These are phyloP conservation scores for Tenthredo scrophulariae DNA, from an alignment of 2,888 invertebrate species.

Conservation along the genomic window DNA sequence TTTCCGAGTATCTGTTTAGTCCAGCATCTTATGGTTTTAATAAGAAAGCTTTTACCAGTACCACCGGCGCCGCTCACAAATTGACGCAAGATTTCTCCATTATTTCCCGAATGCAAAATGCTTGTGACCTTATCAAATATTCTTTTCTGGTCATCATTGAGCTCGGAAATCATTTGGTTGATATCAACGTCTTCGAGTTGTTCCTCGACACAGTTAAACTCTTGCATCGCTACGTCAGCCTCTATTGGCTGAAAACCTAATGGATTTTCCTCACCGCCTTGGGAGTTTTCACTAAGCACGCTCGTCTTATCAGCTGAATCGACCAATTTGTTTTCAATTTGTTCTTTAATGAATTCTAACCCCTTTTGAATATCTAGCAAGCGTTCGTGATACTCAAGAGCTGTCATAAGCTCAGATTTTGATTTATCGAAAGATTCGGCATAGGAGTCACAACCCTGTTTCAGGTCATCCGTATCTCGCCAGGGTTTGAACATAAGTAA, in stretches of 20 bases:
- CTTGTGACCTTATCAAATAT: conserved; percentile 57
- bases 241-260: conserved; percentile 25
- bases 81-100: conserved; percentile 55
- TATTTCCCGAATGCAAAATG: conserved; percentile 27
- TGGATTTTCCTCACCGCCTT: not conserved
- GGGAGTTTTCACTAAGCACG: conserved; percentile 38
- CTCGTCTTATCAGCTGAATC: conserved; percentile 2
- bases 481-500: conserved; percentile 63
- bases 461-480: conserved; percentile 59
- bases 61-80: conserved; percentile 67
- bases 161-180: conserved; percentile 57
- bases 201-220: conserved; percentile 43
- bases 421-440: conserved; percentile 57
- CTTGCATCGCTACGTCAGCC: conserved; percentile 51
- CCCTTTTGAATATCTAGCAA: conserved; percentile 52
- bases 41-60: conserved; percentile 69
- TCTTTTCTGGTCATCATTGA: conserved; percentile 61
- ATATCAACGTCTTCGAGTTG: conserved; percentile 46
- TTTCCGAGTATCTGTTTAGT: conserved; percentile 62
- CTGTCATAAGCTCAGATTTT: conserved; percentile 57
- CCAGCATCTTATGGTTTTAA: conserved; percentile 66
- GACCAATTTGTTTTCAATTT: conserved; percentile 45
- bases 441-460: conserved; percentile 54
- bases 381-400: conserved; percentile 56
- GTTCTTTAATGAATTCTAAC: conserved; percentile 53